These are phyloP conservation scores for Acanthornis magna DNA, from an alignment of 2,797 vertebrate species.

Conservation along the genomic window DNA sequence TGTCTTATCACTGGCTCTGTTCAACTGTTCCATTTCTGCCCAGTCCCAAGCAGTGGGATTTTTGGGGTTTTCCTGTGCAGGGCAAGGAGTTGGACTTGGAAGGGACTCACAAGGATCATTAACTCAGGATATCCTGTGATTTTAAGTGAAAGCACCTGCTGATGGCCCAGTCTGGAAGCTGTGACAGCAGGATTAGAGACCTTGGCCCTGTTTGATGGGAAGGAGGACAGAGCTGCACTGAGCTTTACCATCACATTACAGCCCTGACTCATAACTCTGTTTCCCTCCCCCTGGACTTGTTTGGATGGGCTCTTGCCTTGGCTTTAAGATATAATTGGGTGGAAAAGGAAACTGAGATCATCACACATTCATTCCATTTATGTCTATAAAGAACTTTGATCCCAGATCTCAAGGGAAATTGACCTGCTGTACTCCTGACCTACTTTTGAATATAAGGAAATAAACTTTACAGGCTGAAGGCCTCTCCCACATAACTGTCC, in stretches of 20 bases:
- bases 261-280: not conserved
- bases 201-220: not conserved
- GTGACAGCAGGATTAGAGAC: not conserved
- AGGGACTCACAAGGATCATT: not conserved
- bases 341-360: slow-evolving; percentile 15
- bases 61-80: not conserved
- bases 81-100: not conserved
- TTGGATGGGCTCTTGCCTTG: not conserved
- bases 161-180: not conserved
- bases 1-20: not conserved
- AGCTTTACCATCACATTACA: not conserved
- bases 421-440: not conserved
- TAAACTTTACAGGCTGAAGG: not conserved
- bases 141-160: not conserved
- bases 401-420: not conserved
- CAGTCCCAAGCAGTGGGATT: not conserved
- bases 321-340: not conserved
- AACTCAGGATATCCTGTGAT: not conserved
- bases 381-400: not conserved
- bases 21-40: not conserved
- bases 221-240: not conserved
- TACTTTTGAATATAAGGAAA: not conserved
- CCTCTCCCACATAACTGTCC: not conserved
- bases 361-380: not conserved
- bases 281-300: not conserved